Base-by-base conservation (phyloP, 2,113 vertebrate species). In the Psammodynastes pulverulentus region DNA sequence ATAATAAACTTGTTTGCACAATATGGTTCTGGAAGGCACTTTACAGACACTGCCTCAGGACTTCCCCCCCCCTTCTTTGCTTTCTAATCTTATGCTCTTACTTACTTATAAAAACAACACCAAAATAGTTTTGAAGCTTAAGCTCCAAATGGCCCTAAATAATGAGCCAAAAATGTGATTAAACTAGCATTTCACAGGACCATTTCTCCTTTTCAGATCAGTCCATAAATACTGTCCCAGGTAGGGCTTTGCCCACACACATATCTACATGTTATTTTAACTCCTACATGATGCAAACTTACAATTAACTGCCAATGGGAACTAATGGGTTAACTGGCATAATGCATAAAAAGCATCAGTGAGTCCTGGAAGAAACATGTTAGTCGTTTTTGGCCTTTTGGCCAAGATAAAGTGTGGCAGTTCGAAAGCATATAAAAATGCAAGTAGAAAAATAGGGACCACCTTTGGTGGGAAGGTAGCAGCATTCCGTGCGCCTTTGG, bases 221-320 rank as follows among this genome's bases (percentile, higher is more conserved):
- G 58, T 84, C 89, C 46, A 88, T 93, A 88, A 90, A 91, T 51
- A 58, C 45, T 56, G 67, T 85, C 23, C 91, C 88, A 91, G 26
- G 15, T 29, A 2, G 3, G 8, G 1, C 7, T 89, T 49, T 67
- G 15, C 45, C 24, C 45, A 0, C 45, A 84, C 8, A 90, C 84
- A 53, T 48, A 56, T 87, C 67, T 87, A 26, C 39, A 84, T 10
- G 5, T 88, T 90, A 9, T 9, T 88, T 91, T 56, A 54, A 54
- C 84, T 90, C 54, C 51, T 48, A 79, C 1, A 84, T 56, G 67
- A 92, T 90, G 84, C 39, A 87, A 87, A 56, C 13, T 53, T 49
- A 46, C 26, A 72, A n/a, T 90, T 23, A 46, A 1, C 13, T 90
- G 26, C 72, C 79, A 39, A 85, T 88, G 45, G 58, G 45, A n/a